Percentiles rank a stretch among this genome's conserved stretches.
Conservation (phyloP, 2,888 invertebrate species). For the Nomada fabriciana region DNA sequence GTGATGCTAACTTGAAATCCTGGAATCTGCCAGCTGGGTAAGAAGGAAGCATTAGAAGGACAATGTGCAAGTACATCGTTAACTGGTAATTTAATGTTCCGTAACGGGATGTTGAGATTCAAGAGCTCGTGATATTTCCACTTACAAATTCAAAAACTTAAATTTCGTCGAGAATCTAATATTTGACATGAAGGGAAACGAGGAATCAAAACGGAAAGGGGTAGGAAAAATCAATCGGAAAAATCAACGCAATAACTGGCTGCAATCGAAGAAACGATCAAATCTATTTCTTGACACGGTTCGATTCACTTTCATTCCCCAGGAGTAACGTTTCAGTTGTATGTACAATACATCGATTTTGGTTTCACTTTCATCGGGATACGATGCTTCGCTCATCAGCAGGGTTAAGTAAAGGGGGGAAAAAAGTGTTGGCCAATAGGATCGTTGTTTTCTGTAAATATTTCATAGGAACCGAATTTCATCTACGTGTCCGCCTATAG, state of each 20-base stretch:
- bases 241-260: slow-evolving; percentile 19
- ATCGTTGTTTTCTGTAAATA: no score
- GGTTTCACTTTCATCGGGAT: background rate
- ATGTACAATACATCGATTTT: slow-evolving; percentile 11
- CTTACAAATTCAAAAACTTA: background rate
- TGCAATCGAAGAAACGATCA: background rate
- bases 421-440: no score
- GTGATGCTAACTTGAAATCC: background rate
- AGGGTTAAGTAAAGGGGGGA: no score
- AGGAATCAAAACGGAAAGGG: background rate
- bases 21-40: slow-evolving; percentile 16
- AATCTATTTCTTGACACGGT: slow-evolving; percentile 31
- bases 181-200: background rate
- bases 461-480: no score
- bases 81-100: slow-evolving; percentile 64
- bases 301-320: slow-evolving; percentile 55
- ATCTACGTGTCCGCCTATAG: no score
- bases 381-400: background rate
- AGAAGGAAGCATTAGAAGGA: slow-evolving; percentile 25
- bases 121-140: background rate
- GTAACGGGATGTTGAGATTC: background rate
- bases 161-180: background rate
- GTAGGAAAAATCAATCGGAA: background rate
- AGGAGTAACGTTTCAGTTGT: slow-evolving; percentile 48
- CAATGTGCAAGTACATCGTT: slow-evolving; percentile 26